phyloP scores from a whole-genome alignment of 2,888 invertebrate species.

The Ctenicera cuprea region DNA sequence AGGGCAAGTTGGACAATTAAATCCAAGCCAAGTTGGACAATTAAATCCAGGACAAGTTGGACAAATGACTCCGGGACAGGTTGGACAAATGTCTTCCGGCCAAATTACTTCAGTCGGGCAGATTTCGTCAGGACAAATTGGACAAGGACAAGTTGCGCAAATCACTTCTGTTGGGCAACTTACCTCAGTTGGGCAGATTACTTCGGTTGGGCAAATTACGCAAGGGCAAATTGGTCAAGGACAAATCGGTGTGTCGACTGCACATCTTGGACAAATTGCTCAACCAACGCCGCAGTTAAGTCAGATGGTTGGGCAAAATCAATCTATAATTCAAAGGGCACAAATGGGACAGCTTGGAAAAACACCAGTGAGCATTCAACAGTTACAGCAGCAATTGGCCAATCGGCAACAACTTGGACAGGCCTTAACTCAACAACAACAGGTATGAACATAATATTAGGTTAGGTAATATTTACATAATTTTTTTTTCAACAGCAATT shows the following conservation, averaged over 20 bases:
- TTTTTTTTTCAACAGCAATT: slow-evolving; percentile 20
- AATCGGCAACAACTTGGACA: slow-evolving; percentile 42
- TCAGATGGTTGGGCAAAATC: slow-evolving; percentile 51
- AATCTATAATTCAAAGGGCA: slow-evolving; percentile 52
- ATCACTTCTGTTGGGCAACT: slow-evolving; percentile 33
- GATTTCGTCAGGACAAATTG: slow-evolving; percentile 20
- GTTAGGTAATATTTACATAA: too few species aligned
- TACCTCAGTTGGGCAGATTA: slow-evolving; percentile 18
- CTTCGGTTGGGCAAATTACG: slow-evolving; percentile 9
- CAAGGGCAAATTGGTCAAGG: slow-evolving; percentile 24
- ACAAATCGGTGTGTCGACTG: slow-evolving; percentile 21
- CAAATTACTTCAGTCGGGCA: slow-evolving; percentile 35
- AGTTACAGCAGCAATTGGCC: slow-evolving; percentile 48
- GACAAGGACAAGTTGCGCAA: slow-evolving; percentile 54
- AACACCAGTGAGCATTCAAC: slow-evolving; percentile 41
- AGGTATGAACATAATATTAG: too few species aligned
- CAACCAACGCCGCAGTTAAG: slow-evolving; percentile 45
- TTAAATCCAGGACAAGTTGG: slow-evolving; percentile 59
- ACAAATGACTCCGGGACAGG: slow-evolving; percentile 26
- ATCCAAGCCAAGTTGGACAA: slow-evolving; percentile 28
- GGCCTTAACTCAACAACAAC: slow-evolving; percentile 41
- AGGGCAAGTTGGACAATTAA: slow-evolving; percentile 4
- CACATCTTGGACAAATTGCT: slow-evolving; percentile 36
- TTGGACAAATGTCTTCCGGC: slow-evolving; percentile 17
- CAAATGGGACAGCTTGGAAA: slow-evolving; percentile 44